Percentiles rank a stretch among this genome's conserved stretches.
phyloP scores from a whole-genome alignment of 2,797 vertebrate species.

The Pteropus rufus region DNA sequence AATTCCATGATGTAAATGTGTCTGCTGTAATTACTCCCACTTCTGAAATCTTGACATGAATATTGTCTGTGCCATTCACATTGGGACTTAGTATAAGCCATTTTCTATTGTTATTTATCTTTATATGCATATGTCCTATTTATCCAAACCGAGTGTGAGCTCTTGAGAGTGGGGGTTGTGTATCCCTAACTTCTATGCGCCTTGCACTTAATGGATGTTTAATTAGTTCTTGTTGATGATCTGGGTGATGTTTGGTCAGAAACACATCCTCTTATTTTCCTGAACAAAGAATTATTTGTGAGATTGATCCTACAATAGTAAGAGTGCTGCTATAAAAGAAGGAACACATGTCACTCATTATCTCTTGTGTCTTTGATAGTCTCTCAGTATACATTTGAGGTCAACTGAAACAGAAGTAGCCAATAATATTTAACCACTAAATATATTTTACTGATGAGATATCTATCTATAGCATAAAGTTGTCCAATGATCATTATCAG shows the following conservation, averaged over 20 bases:
- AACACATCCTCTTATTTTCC: not conserved
- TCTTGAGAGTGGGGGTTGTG: not conserved
- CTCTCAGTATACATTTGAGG: not conserved
- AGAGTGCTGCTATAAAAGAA: not conserved
- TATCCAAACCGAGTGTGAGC: constrained; percentile 37
- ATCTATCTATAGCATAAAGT: not conserved
- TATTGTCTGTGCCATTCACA: constrained; percentile 8
- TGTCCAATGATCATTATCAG: not conserved
- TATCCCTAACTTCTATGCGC: not conserved
- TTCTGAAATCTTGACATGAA: constrained; percentile 40
- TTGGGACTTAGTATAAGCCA: not conserved
- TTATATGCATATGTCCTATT: constrained; percentile 28
- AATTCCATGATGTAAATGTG: constrained; percentile 57
- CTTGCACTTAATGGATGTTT: not conserved
- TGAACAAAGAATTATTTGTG: not conserved
- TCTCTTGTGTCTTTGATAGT: not conserved
- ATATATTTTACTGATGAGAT: not conserved
- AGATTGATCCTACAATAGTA: not conserved
- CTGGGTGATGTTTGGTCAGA: not conserved
- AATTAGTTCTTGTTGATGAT: constrained; percentile 22
- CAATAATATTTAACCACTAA: not conserved
- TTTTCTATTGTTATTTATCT: constrained; percentile 59
- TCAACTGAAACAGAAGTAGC: not conserved
- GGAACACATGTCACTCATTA: not conserved
- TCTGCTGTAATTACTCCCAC: constrained; percentile 34